A percentile compares a stretch with the other conserved stretches of the same genome.
Evolutionary conservation across 2,113 vertebrate species (phyloP).

Genomic region (Eretmodus cyanostictus): DNA sequence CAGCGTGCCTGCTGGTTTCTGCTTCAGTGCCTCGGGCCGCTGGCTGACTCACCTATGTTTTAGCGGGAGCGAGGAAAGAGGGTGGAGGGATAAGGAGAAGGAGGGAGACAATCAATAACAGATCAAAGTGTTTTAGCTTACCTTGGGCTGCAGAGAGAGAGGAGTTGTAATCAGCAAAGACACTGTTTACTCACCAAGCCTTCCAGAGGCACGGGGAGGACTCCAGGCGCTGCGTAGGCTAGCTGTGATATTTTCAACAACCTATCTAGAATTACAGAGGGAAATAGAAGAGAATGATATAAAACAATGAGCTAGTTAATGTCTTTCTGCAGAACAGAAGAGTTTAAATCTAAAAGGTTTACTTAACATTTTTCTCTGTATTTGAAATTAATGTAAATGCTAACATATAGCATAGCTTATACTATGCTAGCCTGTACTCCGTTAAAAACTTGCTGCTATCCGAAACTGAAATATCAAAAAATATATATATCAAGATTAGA

Average conservation of each 20-base stretch:
- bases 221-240: neutral
- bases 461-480: neutral
- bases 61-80: slow-evolving; percentile 23
- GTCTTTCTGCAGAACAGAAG: neutral
- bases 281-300: slow-evolving; percentile 5
- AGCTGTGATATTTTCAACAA: neutral
- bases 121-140: slow-evolving; percentile 70
- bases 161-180: slow-evolving; percentile 65
- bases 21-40: slow-evolving; percentile 36
- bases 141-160: slow-evolving; percentile 55
- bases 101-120: slow-evolving; percentile 71
- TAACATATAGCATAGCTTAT: neutral
- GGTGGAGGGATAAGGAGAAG: slow-evolving; percentile 28
- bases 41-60: slow-evolving; percentile 54
- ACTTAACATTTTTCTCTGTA: neutral
- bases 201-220: slow-evolving; percentile 37
- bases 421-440: neutral
- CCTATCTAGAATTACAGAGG: slow-evolving; percentile 13
- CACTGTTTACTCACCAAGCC: slow-evolving; percentile 60
- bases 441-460: neutral
- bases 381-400: neutral
- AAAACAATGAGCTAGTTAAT: neutral
- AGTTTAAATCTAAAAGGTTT: neutral
- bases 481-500: neutral
- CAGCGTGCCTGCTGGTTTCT: slow-evolving; percentile 20